phyloP scores from a whole-genome alignment of 1,140 invertebrate genomes.

The Triops cancriformis region DNA sequence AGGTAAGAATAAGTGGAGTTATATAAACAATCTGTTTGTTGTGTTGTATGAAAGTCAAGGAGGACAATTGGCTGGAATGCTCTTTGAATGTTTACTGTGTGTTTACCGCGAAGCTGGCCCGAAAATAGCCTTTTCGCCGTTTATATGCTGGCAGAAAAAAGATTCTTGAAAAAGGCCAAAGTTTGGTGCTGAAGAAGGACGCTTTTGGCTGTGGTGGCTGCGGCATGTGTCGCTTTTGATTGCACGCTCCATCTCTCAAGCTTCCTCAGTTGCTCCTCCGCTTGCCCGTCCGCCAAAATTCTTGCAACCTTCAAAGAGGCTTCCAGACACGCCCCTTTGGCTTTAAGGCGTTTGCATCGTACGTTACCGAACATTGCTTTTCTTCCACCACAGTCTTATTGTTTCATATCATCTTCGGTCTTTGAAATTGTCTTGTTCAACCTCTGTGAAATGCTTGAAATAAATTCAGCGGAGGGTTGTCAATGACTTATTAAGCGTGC shows the following conservation, averaged over 20 bases:
- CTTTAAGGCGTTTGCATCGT: too few species aligned
- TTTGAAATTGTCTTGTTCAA: too few species aligned
- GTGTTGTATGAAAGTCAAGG: not conserved
- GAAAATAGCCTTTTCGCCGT: not conserved
- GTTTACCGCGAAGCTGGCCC: not conserved
- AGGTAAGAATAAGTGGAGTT: too few species aligned
- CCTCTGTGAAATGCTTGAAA: too few species aligned
- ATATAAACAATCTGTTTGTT: not conserved
- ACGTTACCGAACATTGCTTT: too few species aligned
- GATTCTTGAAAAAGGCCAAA: not conserved
- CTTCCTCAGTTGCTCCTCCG: not conserved
- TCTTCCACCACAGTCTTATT: too few species aligned
- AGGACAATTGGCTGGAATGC: not conserved
- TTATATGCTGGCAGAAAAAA: not conserved
- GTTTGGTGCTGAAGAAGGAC: not conserved
- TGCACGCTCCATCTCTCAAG: slow-evolving; percentile 5
- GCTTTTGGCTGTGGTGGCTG: not conserved
- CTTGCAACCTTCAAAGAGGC: not conserved
- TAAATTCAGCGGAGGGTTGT: too few species aligned
- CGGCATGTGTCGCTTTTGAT: not conserved
- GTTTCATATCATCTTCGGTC: too few species aligned
- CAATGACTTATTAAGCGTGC: too few species aligned
- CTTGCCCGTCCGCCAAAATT: not conserved
- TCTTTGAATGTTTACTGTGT: not conserved
- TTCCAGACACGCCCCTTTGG: not conserved